Evolutionary conservation across 2,888 invertebrate species (phyloP), one percentile per base, ranked within the genome.

Genomic region (Calameuta filiformis): DNA sequence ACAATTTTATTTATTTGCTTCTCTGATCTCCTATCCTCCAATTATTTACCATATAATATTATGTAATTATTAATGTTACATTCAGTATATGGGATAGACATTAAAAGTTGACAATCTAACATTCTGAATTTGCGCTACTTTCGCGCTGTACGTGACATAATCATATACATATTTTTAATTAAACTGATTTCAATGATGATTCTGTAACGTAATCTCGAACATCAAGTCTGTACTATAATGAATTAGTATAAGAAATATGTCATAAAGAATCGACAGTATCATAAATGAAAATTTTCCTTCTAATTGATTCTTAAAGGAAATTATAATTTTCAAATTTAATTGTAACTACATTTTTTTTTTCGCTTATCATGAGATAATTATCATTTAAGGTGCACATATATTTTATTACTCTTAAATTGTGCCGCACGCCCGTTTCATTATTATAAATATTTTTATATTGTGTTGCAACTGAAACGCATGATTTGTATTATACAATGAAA

Each of bases 1-100:
- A 71, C 33, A 40, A 75, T 68, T 75, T 75, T 69, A 31, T 68
- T 76, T 73, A 40, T 37, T 76, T 4, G 30, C 35, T 68, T 68
- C 75, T 56, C 23, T 23, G 56, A 23, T 23, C 56, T 2, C 23
- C 23, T 56, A 23, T 56, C 56, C 9, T 56, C 1, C 56, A 56
- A 56, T 56, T 56, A 56, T 56, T 56, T 56, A 23, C 23, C 56
- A 23, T 23, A 9, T 56, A 56, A 56, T 23, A 56, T 56, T 23
- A 56, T 56, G 56, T 23, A 23, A 56, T 56, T 56, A 56, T 56
- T 56, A 56, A 56, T 56, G 23, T 23, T 56, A 56, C 56, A 56
- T 56, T 56, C 9, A 56, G 15, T 56, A 56, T 56, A 56, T 56
- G 9, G 23, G 56, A 9, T 56, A 56, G 9, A 56, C 56, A 9